Evolutionary conservation across 2,113 vertebrate genomes (phyloP), one percentile per base, ranked within the genome.

Genomic region (Chaetops frenatus): DNA sequence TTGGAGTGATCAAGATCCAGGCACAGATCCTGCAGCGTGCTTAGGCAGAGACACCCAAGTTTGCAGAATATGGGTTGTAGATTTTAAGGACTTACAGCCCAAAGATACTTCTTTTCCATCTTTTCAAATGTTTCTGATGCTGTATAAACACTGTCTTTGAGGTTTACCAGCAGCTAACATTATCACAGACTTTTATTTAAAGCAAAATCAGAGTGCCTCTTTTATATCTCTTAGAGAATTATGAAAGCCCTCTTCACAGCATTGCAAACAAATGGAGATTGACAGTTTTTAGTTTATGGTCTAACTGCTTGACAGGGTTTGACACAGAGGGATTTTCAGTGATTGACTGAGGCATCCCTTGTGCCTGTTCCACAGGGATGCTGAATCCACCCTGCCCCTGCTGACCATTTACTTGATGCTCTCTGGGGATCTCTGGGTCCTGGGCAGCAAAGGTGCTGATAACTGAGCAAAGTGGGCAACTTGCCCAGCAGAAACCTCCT

Each of bases 251-350:
- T 44, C 53, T 72, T 82, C 2, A 2, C 60, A 44, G 74, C 58
- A 11, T 1, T 64, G 76, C 88, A 86, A 77, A 54, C 79, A 96
- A 93, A 94, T 90, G 71, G 90, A 80, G 95, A 96, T 90, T 70
- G 95, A 86, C 95, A 95, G 85, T 72, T 94, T 70, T 57, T 86
- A 82, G 85, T 42, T 88, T 58, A 77, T 69, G 81, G 89, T 77
- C 81, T 91, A 86, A 91, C 62, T 83, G 90, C 81, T 90, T 83
- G 90, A 74, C 95, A 94, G 82, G 27, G 7, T 62, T 93, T 77
- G 90, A 21, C 2, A 2, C 87, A 29, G 83, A 81, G 94, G 81
- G 90, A 29, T 88, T 91, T 88, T 58, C 35, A 27, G 50, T 51
- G 71, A 11, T 11, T 70, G 92, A 54, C 4, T 6, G 58, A 87